These are phyloP conservation scores for Nibea coibor DNA, from an alignment of 2,113 vertebrate genomes.

Conservation along the genomic window DNA sequence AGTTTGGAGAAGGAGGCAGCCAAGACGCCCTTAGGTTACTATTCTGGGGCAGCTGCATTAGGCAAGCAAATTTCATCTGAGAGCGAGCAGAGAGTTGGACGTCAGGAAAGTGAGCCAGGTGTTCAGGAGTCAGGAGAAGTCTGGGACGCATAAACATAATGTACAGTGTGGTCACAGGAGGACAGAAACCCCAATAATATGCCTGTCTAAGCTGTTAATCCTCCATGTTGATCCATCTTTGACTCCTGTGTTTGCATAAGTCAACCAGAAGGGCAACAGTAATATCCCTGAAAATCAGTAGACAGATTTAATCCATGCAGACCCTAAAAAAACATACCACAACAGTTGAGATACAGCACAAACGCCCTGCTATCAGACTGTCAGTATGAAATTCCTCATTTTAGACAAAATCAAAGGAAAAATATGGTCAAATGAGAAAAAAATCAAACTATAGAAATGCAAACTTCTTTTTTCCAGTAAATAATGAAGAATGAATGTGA, in stretches of 20 bases:
- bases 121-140: conserved; percentile 36
- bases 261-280: no score
- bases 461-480: not conserved
- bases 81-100: conserved; percentile 36
- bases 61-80: conserved; percentile 80
- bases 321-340: not conserved
- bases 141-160: conserved; percentile 39
- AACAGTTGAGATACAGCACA: not conserved
- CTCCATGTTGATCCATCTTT: not conserved
- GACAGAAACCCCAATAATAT: not conserved
- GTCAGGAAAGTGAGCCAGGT: conserved; percentile 52
- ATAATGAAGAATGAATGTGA: no score
- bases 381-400: no score
- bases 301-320: not conserved
- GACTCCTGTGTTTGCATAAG: not conserved
- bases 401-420: not conserved
- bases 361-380: not conserved
- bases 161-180: conserved; percentile 4
- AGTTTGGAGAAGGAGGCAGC: conserved; percentile 78
- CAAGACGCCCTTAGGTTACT: conserved; percentile 82
- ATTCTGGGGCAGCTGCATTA: conserved; percentile 87
- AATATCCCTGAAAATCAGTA: not conserved
- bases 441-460: not conserved
- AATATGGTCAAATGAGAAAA: not conserved
- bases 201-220: not conserved